A percentile compares a stretch with the other conserved stretches of the same genome.
Conservation (phyloP, 1,140 invertebrate genomes). For the Ceratitis capitata region DNA sequence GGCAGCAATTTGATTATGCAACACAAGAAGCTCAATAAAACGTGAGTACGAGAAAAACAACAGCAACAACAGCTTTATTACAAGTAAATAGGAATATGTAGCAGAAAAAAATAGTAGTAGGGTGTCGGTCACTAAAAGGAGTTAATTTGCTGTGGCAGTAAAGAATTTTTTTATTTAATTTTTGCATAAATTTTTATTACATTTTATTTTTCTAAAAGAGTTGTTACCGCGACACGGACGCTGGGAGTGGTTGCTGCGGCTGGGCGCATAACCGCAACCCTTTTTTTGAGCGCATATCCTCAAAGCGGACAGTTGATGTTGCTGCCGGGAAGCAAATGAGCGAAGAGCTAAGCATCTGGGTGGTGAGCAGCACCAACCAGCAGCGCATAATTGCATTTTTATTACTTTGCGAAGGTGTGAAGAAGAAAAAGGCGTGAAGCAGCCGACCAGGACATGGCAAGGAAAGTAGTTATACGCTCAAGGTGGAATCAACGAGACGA, state of each 20-base stretch:
- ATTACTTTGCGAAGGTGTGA: constrained; percentile 51
- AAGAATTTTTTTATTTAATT: constrained; percentile 31
- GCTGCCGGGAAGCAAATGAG: constrained; percentile 5
- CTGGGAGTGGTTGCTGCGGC: constrained; percentile 18
- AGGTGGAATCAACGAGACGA: neutral
- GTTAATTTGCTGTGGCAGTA: constrained; percentile 15
- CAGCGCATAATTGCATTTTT: constrained; percentile 63
- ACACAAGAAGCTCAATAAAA: constrained; percentile 11
- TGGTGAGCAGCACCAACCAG: constrained; percentile 38
- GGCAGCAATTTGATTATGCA: constrained; percentile 13
- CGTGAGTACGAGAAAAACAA: neutral
- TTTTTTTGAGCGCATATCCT: neutral
- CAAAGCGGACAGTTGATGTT: neutral
- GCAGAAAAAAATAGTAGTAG: too few species aligned
- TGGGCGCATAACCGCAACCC: constrained; percentile 4
- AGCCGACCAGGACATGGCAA: neutral
- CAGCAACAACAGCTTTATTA: neutral
- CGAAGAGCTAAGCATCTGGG: neutral
- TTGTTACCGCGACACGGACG: neutral
- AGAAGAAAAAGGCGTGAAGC: constrained; percentile 17
- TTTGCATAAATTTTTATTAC: constrained; percentile 3
- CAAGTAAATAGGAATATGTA: too few species aligned
- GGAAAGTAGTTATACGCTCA: neutral
- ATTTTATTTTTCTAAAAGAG: neutral
- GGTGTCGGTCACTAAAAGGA: constrained; percentile 26